A percentile compares a stretch with the other conserved stretches of the same genome.
These are phyloP conservation scores for Phoxinus dragarum DNA, from an alignment of 2,797 vertebrate species.

Conservation along the genomic window DNA sequence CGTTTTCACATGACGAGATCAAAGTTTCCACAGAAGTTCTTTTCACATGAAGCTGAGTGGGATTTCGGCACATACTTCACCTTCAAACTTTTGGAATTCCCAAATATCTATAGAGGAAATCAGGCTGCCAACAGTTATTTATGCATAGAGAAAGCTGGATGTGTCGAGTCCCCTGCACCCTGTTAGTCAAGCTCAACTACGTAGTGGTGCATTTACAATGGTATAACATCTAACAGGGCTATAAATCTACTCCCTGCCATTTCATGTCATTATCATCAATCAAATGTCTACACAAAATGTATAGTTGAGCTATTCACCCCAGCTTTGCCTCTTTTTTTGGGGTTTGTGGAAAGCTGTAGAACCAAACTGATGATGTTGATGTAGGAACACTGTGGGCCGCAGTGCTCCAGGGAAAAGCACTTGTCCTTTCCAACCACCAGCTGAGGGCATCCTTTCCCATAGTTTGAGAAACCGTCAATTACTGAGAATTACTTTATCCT, in stretches of 20 bases:
- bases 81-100: slow-evolving; percentile 46
- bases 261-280: slow-evolving; percentile 49
- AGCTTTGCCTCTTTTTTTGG: slow-evolving; percentile 25
- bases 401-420: slow-evolving; percentile 31
- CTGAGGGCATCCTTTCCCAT: slow-evolving; percentile 88
- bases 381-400: slow-evolving; percentile 3
- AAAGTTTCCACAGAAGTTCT: slow-evolving; percentile 52
- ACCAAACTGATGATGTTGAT: slow-evolving; percentile 21
- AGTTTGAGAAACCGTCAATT: slow-evolving; percentile 64
- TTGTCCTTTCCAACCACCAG: slow-evolving; percentile 69
- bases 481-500: slow-evolving; percentile 17
- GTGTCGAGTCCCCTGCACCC: slow-evolving; percentile 53
- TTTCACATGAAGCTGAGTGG: slow-evolving; percentile 40
- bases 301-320: slow-evolving; percentile 21
- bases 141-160: slow-evolving; percentile 56
- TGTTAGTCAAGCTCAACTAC: slow-evolving; percentile 56
- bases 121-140: slow-evolving; percentile 50
- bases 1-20: slow-evolving; percentile 24
- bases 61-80: slow-evolving; percentile 52
- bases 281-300: slow-evolving; percentile 30
- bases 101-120: slow-evolving; percentile 45
- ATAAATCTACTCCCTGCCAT: slow-evolving; percentile 46
- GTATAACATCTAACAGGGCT: slow-evolving; percentile 42
- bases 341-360: slow-evolving; percentile 25
- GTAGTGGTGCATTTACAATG: slow-evolving; percentile 53